These are phyloP conservation scores for Siphlonurus alternatus DNA, from an alignment of 2,888 invertebrate species.

Conservation along the genomic window DNA sequence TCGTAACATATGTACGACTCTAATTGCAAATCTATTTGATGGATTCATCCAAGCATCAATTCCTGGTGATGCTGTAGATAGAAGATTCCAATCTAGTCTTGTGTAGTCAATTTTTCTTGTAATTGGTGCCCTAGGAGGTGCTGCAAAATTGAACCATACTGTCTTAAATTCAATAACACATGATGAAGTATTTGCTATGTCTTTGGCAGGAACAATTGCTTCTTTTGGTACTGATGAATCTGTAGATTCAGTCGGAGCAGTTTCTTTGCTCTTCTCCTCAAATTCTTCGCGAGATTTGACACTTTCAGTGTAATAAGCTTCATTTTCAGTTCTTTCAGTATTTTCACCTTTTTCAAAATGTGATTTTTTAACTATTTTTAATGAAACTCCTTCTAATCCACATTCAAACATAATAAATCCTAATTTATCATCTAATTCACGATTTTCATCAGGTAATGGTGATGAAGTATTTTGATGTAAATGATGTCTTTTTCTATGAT, in stretches of 20 bases:
- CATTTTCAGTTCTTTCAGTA: slow-evolving; percentile 15
- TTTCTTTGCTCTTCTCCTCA: background rate
- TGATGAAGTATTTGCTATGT: slow-evolving; percentile 63
- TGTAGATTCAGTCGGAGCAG: background rate
- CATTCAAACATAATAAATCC: slow-evolving; percentile 97
- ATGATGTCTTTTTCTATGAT: background rate
- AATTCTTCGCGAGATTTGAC: slow-evolving; percentile 32
- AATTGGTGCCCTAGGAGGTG: slow-evolving; percentile 86
- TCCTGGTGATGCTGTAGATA: slow-evolving; percentile 90
- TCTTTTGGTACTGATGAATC: slow-evolving; percentile 17
- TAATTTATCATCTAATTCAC: slow-evolving; percentile 39
- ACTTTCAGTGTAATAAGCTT: slow-evolving; percentile 30
- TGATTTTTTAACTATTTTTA: slow-evolving; percentile 59
- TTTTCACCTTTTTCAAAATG: slow-evolving; percentile 33
- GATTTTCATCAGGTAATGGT: background rate
- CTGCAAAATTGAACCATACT: slow-evolving; percentile 96
- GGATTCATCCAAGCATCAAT: slow-evolving; percentile 98
- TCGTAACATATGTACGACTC: slow-evolving; percentile 63
- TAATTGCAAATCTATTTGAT: slow-evolving; percentile 72
- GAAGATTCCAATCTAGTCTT: slow-evolving; percentile 84
- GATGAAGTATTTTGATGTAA: background rate
- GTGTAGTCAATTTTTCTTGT: slow-evolving; percentile 90
- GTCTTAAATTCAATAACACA: slow-evolving; percentile 77
- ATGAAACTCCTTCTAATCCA: slow-evolving; percentile 76
- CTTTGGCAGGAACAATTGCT: slow-evolving; percentile 30